A percentile compares a stretch with the other conserved stretches of the same genome.
Conservation (phyloP, 2,888 invertebrate species). For the Poecilobothrus nobilitatus region DNA sequence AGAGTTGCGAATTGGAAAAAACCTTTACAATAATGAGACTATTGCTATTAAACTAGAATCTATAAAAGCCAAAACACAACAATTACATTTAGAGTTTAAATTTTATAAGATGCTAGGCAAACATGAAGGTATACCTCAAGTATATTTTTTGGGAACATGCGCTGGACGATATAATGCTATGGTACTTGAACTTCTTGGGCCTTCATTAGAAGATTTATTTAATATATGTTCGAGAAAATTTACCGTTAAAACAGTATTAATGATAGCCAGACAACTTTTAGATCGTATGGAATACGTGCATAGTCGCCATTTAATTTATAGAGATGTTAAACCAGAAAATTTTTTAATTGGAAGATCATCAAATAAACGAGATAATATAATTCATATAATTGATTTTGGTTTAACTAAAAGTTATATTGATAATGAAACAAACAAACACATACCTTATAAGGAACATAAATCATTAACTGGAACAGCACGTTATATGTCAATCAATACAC, state of each 20-base stretch:
- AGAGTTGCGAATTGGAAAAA: constrained; percentile 60
- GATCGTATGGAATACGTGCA: constrained; percentile 99
- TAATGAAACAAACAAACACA: constrained; percentile 99
- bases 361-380: constrained; percentile 95
- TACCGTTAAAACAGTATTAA: constrained; percentile 94
- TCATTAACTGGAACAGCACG: constrained; percentile 98
- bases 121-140: constrained; percentile 97
- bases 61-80: constrained; percentile 99
- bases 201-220: constrained; percentile 98
- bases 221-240: constrained; percentile 98
- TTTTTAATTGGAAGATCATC: constrained; percentile 97
- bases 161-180: constrained; percentile 98
- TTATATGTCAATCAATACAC: constrained; percentile 99
- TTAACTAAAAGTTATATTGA: constrained; percentile 99
- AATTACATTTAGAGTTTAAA: constrained; percentile 99
- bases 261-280: constrained; percentile 97
- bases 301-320: constrained; percentile 96
- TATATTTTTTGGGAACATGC: constrained; percentile 99
- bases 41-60: constrained; percentile 99
- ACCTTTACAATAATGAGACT: constrained; percentile 99
- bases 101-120: constrained; percentile 99
- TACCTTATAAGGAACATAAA: constrained; percentile 99
- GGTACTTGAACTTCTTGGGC: constrained; percentile 98
- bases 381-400: constrained; percentile 99
- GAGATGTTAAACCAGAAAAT: constrained; percentile 99